Evolutionary conservation across 2,797 vertebrate species (phyloP).

Genomic region (Coracias cyanogaster): DNA sequence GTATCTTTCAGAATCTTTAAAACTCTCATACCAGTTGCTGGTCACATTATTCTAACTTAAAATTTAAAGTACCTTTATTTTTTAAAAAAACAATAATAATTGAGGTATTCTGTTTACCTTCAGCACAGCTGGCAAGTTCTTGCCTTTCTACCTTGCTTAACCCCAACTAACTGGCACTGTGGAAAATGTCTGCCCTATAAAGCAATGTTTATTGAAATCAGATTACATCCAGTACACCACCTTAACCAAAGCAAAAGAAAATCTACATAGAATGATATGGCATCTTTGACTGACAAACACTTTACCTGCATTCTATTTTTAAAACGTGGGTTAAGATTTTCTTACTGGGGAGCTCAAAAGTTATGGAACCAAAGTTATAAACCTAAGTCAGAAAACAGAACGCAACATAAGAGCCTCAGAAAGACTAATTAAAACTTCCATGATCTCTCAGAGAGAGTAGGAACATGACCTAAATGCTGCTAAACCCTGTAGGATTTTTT

Average conservation of each 20-base stretch:
- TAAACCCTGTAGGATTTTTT: not conserved
- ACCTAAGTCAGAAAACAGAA: not conserved
- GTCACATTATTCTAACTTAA: not conserved
- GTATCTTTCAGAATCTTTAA: not conserved
- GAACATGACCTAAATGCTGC: constrained; percentile 3
- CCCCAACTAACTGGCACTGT: not conserved
- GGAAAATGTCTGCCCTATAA: not conserved
- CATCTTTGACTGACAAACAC: not conserved
- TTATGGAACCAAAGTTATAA: not conserved
- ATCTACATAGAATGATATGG: not conserved
- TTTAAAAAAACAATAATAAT: not conserved
- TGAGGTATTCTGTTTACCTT: not conserved
- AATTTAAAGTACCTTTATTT: not conserved
- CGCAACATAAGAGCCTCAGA: not conserved
- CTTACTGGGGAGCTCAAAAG: not conserved
- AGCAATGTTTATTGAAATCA: not conserved
- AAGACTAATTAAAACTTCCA: constrained; percentile 15
- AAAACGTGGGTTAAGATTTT: not conserved
- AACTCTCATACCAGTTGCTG: not conserved
- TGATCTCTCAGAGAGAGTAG: not conserved
- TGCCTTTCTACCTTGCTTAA: not conserved
- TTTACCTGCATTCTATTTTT: not conserved
- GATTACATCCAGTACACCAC: not conserved
- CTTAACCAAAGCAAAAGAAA: not conserved
- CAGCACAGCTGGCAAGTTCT: not conserved